Conservation (phyloP, 2,797 vertebrate genomes). For the Echiichthys vipera region DNA sequence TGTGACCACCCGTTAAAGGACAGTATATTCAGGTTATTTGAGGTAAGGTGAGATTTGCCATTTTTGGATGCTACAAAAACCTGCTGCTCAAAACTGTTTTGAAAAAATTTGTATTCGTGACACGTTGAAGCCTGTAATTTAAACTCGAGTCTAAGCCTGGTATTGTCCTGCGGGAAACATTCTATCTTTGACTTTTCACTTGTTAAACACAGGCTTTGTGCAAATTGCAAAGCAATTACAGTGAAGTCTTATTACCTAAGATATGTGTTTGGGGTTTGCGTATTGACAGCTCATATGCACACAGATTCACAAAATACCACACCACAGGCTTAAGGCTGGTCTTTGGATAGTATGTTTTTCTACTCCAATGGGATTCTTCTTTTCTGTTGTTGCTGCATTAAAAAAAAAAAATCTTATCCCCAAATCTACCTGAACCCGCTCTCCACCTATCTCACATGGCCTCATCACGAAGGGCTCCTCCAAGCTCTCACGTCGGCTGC, state of each 20-base stretch:
- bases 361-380: not conserved
- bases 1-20: not conserved
- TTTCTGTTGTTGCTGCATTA: not conserved
- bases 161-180: constrained; percentile 57
- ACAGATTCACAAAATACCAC: not conserved
- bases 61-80: not conserved
- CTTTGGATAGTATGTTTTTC: not conserved
- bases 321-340: not conserved
- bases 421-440: constrained; percentile 41
- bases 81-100: constrained; percentile 55
- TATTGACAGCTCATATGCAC: not conserved
- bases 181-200: constrained; percentile 27
- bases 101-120: constrained; percentile 64
- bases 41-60: not conserved
- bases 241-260: not conserved
- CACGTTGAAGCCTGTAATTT: constrained; percentile 64
- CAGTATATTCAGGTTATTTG: constrained; percentile 15
- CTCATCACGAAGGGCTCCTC: constrained; percentile 48
- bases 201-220: constrained; percentile 23
- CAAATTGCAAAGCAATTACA: constrained; percentile 23
- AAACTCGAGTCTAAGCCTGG: constrained; percentile 36
- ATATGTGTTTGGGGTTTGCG: constrained; percentile 1
- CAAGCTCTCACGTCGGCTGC: constrained; percentile 42
- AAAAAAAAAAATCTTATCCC: not conserved
- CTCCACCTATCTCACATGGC: constrained; percentile 26